Evolutionary conservation across 2,113 vertebrate species (phyloP), one percentile per base, ranked within the genome.

Genomic region (Boleophthalmus pectinirostris): DNA sequence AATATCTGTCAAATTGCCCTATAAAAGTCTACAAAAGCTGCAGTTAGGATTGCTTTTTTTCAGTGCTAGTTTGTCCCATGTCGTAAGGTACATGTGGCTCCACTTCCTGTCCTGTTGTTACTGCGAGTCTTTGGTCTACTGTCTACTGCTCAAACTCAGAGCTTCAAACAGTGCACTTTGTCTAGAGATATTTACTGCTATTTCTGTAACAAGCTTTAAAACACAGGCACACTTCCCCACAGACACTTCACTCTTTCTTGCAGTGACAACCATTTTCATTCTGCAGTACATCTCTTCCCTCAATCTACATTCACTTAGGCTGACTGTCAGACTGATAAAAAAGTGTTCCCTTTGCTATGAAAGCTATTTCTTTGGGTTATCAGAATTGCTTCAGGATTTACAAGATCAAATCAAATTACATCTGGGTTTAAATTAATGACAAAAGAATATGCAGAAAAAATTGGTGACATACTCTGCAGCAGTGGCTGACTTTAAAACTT

Each of bases 21-120:
- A 56, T 56, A 23, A 11, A 21, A 23, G 24, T 24, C 13, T 14
- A 58, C 23, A 58, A 24, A 58, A n/a, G 14, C 23, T 15, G 3
- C 23, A 14, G 11, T 25, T 23, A 51, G 2, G 18, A 60, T 29
- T 2, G 25, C 21, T 73, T 29, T 29, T 2, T 43, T 53, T 9
- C 10, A 43, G 38, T 49, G 57, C 23, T 24, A 67, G 69, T 57
- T 29, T 23, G 24, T 58, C 33, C 20, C 16, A 49, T 51, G 33
- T 66, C 6, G 43, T 5, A 43, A 7, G 46, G 46, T 2, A 3
- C 47, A 12, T 20, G 10, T 14, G 13, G 77, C 71, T 74, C 49
- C 14, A 25, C 56, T 21, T 72, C 35, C 23, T 71, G 54, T 49
- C 58, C 74, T 88, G 84, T 70, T 75, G 81, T 56, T 70, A 73